Evolutionary conservation across 2,113 vertebrate species (phyloP).

Genomic region (Bettongia penicillata): DNA sequence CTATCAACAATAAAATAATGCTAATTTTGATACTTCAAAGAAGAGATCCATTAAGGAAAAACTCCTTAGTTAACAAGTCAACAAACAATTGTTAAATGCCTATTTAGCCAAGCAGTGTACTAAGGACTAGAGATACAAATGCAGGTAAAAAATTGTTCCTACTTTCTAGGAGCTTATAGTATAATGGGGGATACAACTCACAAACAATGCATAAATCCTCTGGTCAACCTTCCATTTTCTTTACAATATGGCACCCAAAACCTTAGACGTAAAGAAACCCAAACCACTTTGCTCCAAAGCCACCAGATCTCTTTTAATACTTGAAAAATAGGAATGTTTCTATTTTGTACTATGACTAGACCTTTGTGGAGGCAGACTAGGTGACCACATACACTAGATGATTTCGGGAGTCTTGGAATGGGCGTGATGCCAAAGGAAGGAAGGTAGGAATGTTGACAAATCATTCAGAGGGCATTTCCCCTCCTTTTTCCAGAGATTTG

Average conservation of each 20-base stretch:
- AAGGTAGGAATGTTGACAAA: conserved; percentile 40
- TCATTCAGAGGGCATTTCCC: conserved; percentile 43
- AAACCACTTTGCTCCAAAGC: neutral
- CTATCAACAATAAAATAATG: too few species aligned
- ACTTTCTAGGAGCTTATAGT: neutral
- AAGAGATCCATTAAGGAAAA: too few species aligned
- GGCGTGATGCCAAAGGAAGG: neutral
- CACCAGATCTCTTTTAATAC: neutral
- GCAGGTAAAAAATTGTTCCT: neutral
- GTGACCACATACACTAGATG: neutral
- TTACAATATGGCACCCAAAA: neutral
- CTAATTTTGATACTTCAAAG: too few species aligned
- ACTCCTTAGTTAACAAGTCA: neutral
- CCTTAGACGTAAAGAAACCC: neutral
- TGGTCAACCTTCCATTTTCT: neutral
- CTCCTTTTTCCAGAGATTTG: neutral
- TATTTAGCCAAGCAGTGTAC: neutral
- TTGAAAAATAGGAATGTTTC: neutral
- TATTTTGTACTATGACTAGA: neutral
- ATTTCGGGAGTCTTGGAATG: neutral
- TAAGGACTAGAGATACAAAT: neutral
- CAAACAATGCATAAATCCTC: neutral
- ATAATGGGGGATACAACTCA: neutral
- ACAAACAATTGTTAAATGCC: neutral
- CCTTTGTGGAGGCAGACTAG: neutral